Conservation (phyloP, 2,113 vertebrate genomes). For the Micronycteris hirsuta region DNA sequence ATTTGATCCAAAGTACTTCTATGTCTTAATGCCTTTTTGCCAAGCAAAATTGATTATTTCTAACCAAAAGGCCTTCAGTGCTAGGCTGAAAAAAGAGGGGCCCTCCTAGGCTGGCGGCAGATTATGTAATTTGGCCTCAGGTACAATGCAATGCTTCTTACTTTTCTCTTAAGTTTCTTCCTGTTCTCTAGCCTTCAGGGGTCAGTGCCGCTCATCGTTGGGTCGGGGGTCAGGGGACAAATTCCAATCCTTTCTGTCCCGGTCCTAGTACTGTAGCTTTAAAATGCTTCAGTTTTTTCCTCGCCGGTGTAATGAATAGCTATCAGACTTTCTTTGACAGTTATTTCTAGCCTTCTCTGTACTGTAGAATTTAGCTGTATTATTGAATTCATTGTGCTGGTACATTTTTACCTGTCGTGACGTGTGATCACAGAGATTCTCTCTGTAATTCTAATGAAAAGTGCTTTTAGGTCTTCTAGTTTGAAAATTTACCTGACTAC, state of each 20-base stretch:
- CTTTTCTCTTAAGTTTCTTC: neutral
- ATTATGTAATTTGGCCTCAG: neutral
- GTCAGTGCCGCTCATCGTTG: neutral
- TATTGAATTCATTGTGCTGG: neutral
- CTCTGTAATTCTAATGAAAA: neutral
- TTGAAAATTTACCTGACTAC: neutral
- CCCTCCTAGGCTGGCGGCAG: neutral
- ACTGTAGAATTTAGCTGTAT: neutral
- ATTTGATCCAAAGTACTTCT: constrained; percentile 57
- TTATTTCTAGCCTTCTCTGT: neutral
- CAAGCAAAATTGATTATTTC: constrained; percentile 63
- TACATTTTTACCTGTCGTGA: neutral
- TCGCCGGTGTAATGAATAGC: neutral
- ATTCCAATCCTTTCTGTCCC: neutral
- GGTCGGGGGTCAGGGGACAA: neutral
- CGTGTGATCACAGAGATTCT: neutral
- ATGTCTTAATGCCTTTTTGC: constrained; percentile 54
- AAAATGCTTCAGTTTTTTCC: neutral
- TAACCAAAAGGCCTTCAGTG: constrained; percentile 27
- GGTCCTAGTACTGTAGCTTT: neutral
- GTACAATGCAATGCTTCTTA: neutral
- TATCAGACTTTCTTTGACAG: neutral
- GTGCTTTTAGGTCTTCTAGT: neutral
- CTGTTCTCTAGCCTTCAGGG: neutral
- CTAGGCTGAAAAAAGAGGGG: neutral